A percentile compares a stretch with the other conserved stretches of the same genome.
Evolutionary conservation across 2,797 vertebrate genomes (phyloP).

Genomic region (Varecia variegata): DNA sequence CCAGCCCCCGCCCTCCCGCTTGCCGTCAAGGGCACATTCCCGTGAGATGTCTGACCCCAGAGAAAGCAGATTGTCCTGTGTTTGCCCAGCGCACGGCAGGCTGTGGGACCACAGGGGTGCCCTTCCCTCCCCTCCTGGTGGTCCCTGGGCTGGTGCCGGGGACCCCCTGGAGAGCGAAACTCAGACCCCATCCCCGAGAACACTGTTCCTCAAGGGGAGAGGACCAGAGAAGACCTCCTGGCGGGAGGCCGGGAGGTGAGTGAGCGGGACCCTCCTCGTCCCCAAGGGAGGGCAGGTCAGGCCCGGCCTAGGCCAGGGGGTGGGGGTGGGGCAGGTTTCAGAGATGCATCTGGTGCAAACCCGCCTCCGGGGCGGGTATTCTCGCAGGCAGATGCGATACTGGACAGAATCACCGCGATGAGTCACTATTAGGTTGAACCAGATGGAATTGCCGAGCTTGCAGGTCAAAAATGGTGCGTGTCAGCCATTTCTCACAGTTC

Average conservation of each 20-base stretch:
- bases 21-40: background rate
- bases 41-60: accelerated
- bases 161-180: accelerated
- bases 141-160: background rate
- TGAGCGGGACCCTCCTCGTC: background rate
- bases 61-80: background rate
- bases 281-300: too few species aligned
- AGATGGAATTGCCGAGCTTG: accelerated
- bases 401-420: too few species aligned
- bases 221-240: background rate
- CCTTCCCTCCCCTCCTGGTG: background rate
- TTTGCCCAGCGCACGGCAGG: accelerated
- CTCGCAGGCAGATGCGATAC: accelerated
- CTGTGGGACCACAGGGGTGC: background rate
- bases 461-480: accelerated
- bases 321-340: accelerated
- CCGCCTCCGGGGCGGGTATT: background rate
- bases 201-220: background rate
- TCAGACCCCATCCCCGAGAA: background rate
- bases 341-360: background rate
- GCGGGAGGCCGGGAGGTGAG: background rate
- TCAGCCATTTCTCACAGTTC: background rate
- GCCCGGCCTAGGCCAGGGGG: background rate
- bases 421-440: background rate
- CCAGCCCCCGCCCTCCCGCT: background rate